Evolutionary conservation across 35 echinoderm and acorn worm species (phyloP), one percentile per base, ranked within the genome.

Genomic region (Apostichopus parvimensis): DNA sequence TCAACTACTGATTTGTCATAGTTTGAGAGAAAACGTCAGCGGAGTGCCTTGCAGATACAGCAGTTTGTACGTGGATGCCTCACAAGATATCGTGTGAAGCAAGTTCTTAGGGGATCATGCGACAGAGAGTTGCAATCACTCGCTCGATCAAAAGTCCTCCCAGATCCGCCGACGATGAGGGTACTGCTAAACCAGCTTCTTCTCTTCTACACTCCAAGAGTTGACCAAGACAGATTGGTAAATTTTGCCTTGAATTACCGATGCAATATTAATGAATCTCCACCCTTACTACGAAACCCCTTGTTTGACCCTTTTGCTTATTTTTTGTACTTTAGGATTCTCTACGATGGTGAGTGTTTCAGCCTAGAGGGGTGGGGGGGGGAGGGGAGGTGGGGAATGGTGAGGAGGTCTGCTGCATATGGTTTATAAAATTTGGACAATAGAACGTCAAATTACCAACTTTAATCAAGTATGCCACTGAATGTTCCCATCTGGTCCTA

Each of bases 1-100:
- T 45, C 34, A 45, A 45, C 34, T 45, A 45, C 8, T 75, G 4
- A 3, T 22, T 75, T 22, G 14, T 75, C 71, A 12, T 22, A 88
- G 86, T 75, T 72, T 14, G 86, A 88, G 25, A 88, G 86, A 72
- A 88, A 72, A 72, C 60, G 62, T 23, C 60, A 88, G 23, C 86
- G 86, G 7, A 88, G 86, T 88, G 86, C 86, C 45, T 53, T 88
- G 23, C 71, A 72, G 52, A 68, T 88, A 7, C 86, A 88, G 62
- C 34, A 68, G 62, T 88, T 88, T 72, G 9, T 88, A 4, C 58
- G 86, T 13, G 68, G 86, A 2, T 88, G 64, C 62, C 23, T 88
- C 9, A 66, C 57, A 17, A 23, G 86, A 72, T 75, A 21, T 88
- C 61, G 25, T 25, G 28, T 88, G 10, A 88, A 88, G 52, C 34